Evolutionary conservation across 2,113 vertebrate genomes (phyloP), one percentile per base, ranked within the genome.

Genomic region (Osmerus mordax): DNA sequence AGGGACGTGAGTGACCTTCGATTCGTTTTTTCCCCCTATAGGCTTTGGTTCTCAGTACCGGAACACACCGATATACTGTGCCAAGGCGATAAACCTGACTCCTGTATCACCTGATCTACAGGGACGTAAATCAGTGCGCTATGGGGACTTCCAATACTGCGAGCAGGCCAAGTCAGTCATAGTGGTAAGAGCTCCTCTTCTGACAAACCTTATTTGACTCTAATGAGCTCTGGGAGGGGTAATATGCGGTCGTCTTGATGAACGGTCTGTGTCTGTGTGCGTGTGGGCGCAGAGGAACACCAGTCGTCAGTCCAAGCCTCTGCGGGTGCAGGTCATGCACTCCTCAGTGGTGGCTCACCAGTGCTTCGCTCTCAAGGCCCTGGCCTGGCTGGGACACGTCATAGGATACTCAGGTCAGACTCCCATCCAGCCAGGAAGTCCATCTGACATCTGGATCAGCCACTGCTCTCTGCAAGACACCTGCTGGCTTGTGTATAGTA

Each of bases 301-400:
- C 71, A 96, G 96, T 84, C 95, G 97, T 53, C 96, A 98, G 89
- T 97, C 96, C 14, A 98, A 98, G 75, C 97, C 97, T 13, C 86
- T 99, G 75, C 92, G 96, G 75, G 97, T 99, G 47, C 94, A 99
- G 87, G 96, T 99, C 76, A 99, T 99, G 96, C 96, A 97, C 91
- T 97, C 97, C 0, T 95, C 96, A 36, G 92, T 99, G 52, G 97
- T 99, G 19, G 96, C 97, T 61, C 97, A 99, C 87, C 97, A 99
- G 90, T 95, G 95, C 83, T 99, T 99, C 74, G 96, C 96, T 67
- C 93, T 99, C 84, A 96, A 95, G 83, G 88, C 94, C 41, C 92
- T 99, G 21, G 90, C 90, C 75, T 99, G 97, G 97, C 90, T 99
- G 80, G 94, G 95, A 58, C 95, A 92, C 81, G 78, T 96, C 86